phyloP scores from a whole-genome alignment of 2,113 vertebrate species.

The Chionodraco myersi region DNA sequence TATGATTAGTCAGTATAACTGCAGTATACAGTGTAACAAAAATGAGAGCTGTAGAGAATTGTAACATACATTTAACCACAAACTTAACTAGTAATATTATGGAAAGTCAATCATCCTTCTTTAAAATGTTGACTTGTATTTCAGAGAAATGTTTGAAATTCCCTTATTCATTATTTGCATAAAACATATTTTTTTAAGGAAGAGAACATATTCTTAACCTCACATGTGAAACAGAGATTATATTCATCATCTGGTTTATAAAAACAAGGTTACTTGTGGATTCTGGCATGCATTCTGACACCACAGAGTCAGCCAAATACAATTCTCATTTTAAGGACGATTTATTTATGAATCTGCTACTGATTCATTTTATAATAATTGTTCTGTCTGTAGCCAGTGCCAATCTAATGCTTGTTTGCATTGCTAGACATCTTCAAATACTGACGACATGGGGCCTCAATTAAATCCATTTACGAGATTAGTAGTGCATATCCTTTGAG shows the following conservation, averaged over 20 bases:
- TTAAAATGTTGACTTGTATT: background rate
- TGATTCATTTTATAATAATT: constrained; percentile 25
- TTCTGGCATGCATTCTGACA: constrained; percentile 23
- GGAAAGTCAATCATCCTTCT: background rate
- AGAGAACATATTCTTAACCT: background rate
- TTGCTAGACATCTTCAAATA: background rate
- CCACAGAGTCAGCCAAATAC: constrained; percentile 13
- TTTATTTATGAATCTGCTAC: constrained; percentile 19
- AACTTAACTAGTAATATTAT: background rate
- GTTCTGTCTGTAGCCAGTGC: constrained; percentile 6
- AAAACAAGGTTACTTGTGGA: constrained; percentile 19
- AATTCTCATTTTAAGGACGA: constrained; percentile 18
- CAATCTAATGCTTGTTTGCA: background rate
- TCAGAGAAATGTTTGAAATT: background rate
- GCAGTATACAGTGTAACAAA: background rate
- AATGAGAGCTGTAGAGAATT: background rate
- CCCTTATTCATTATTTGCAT: background rate
- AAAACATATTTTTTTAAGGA: background rate
- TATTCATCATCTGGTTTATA: background rate
- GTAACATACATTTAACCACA: background rate
- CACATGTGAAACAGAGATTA: constrained; percentile 1
- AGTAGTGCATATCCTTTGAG: background rate
- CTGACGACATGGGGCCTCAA: background rate
- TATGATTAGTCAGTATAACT: background rate
- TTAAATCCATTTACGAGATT: background rate